phyloP scores from a whole-genome alignment of 2,113 vertebrate genomes.

The Melozone crissalis region DNA sequence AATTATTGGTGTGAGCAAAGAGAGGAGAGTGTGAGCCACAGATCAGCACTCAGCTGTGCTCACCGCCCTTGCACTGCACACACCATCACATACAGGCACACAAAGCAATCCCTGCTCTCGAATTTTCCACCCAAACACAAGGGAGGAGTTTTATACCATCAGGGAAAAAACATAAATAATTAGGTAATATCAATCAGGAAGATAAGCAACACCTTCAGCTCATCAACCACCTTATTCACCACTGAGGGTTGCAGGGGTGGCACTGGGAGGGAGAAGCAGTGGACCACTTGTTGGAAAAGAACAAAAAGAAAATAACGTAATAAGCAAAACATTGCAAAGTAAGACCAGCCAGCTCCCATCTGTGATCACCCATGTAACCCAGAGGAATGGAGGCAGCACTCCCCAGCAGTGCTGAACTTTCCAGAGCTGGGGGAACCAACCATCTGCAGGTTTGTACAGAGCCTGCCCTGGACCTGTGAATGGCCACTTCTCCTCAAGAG shows the following conservation, averaged over 20 bases:
- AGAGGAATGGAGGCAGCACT: neutral
- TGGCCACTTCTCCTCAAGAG: fast-evolving
- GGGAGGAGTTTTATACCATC: neutral
- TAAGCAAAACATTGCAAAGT: neutral
- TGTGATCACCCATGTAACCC: neutral
- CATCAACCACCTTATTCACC: fast-evolving
- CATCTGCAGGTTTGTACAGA: neutral
- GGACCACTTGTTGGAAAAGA: neutral
- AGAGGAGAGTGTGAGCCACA: fast-evolving
- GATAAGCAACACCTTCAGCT: neutral
- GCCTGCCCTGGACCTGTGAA: neutral
- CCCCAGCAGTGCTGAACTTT: neutral
- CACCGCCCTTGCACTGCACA: neutral
- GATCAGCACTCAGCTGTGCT: neutral
- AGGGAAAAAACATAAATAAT: neutral
- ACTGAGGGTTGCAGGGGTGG: fast-evolving
- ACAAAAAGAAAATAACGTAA: neutral
- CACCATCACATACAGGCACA: fast-evolving
- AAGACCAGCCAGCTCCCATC: neutral
- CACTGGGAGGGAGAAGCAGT: fast-evolving
- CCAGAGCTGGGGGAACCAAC: neutral
- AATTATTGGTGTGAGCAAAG: neutral
- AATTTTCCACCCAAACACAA: neutral
- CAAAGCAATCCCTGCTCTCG: neutral
- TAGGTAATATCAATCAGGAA: neutral